Evolutionary conservation across 2,797 vertebrate genomes (phyloP).

Genomic region (Channallabes apus): DNA sequence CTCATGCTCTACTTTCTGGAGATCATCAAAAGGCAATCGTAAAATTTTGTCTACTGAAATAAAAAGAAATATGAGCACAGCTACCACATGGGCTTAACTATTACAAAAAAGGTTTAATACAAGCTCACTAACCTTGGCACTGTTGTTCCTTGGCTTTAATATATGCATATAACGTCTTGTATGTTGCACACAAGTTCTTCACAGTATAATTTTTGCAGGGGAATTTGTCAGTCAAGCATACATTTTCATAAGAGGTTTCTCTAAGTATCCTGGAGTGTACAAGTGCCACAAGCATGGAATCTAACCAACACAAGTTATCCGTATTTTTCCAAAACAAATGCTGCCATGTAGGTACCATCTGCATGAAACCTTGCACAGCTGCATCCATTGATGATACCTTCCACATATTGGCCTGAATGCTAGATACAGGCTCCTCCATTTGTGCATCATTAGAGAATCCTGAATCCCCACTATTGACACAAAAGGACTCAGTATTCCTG

Average conservation of each 20-base stretch:
- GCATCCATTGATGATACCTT: background rate
- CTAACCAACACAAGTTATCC: constrained; percentile 86
- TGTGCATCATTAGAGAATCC: background rate
- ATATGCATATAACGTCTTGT: constrained; percentile 66
- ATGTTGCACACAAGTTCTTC: constrained; percentile 72
- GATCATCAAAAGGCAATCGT: constrained; percentile 62
- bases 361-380: background rate
- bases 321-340: constrained; percentile 84
- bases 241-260: constrained; percentile 38
- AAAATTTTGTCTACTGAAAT: constrained; percentile 57
- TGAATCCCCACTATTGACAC: background rate
- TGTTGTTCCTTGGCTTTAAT: constrained; percentile 46
- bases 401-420: constrained; percentile 19
- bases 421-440: constrained; percentile 17
- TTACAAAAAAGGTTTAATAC: background rate
- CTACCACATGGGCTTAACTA: background rate
- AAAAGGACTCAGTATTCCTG: background rate
- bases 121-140: constrained; percentile 37
- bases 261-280: constrained; percentile 79
- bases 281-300: constrained; percentile 83
- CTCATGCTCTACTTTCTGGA: constrained; percentile 71
- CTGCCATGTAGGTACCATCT: constrained; percentile 56
- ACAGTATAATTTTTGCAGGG: constrained; percentile 66
- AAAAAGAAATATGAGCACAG: constrained; percentile 24
- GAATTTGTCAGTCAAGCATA: constrained; percentile 30